Conservation (phyloP, 1,140 invertebrate species). For the Plutomurus gul region DNA sequence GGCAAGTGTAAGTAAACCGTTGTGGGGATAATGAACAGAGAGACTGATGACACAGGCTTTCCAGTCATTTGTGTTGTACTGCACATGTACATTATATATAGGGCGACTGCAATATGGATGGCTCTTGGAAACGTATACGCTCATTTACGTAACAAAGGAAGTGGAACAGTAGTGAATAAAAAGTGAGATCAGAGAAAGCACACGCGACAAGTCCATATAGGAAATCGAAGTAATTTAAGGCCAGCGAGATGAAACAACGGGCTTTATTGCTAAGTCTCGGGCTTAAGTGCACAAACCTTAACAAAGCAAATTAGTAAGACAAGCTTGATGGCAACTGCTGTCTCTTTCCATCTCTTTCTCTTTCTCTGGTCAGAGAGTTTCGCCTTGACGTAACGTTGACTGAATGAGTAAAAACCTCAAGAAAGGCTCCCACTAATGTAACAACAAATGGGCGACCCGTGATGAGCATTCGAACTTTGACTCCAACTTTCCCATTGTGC, state of each 20-base stretch:
- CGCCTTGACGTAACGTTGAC: not conserved
- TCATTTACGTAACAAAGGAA: not conserved
- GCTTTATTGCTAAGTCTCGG: not conserved
- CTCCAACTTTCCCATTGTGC: too few species aligned
- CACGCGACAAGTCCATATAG: not conserved
- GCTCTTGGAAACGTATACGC: too few species aligned
- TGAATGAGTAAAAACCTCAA: constrained; percentile 2
- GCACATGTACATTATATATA: too few species aligned
- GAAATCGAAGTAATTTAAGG: not conserved
- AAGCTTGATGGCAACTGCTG: not conserved
- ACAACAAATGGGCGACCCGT: too few species aligned
- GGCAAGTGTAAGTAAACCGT: too few species aligned
- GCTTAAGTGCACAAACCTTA: not conserved
- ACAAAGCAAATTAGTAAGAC: constrained; percentile 2
- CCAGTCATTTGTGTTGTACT: too few species aligned
- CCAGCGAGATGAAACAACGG: not conserved
- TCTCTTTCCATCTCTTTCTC: too few species aligned
- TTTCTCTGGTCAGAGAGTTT: not conserved
- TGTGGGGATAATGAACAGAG: too few species aligned
- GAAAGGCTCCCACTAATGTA: too few species aligned
- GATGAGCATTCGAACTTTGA: too few species aligned
- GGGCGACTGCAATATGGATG: too few species aligned
- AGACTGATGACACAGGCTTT: too few species aligned
- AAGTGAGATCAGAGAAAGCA: not conserved
- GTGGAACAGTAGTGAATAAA: not conserved